Evolutionary conservation across 1,140 invertebrate genomes (phyloP).

Genomic region (Brachionus paranguensis): DNA sequence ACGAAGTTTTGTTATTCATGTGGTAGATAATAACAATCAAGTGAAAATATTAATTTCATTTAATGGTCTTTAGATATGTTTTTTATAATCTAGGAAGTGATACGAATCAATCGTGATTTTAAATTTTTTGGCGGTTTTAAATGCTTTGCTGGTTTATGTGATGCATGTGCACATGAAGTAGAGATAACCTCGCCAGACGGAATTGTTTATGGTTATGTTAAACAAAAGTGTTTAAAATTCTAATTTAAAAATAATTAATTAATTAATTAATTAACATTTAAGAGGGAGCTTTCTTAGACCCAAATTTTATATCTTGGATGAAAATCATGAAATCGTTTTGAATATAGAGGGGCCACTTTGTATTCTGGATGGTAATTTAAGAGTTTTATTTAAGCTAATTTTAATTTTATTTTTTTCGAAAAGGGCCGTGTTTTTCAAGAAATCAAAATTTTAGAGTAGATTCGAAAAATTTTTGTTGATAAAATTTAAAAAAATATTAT

Average conservation of each 20-base stretch:
- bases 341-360: slow-evolving; percentile 20
- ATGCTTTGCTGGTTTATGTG: slow-evolving; percentile 12
- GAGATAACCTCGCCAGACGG: slow-evolving; percentile 37
- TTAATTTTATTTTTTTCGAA: not conserved
- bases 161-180: slow-evolving; percentile 39
- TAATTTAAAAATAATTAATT: not conserved
- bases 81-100: slow-evolving; percentile 45
- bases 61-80: too few relatives aligned
- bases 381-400: not conserved
- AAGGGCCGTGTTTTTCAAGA: not conserved
- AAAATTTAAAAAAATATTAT: not conserved
- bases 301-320: slow-evolving; percentile 11
- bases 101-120: slow-evolving; percentile 46
- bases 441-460: not conserved
- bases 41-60: slow-evolving; percentile 44
- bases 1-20: slow-evolving; percentile 76
- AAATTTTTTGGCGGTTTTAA: slow-evolving; percentile 44
- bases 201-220: slow-evolving; percentile 38
- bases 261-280: not conserved
- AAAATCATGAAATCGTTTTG: not conserved
- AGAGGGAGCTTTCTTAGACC: slow-evolving; percentile 23
- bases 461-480: not conserved
- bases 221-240: slow-evolving; percentile 24
- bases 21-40: slow-evolving; percentile 69
- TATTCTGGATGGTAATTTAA: slow-evolving; percentile 8